Evolutionary conservation across 1,140 invertebrate genomes (phyloP).

Genomic region (Drusus annulatus): DNA sequence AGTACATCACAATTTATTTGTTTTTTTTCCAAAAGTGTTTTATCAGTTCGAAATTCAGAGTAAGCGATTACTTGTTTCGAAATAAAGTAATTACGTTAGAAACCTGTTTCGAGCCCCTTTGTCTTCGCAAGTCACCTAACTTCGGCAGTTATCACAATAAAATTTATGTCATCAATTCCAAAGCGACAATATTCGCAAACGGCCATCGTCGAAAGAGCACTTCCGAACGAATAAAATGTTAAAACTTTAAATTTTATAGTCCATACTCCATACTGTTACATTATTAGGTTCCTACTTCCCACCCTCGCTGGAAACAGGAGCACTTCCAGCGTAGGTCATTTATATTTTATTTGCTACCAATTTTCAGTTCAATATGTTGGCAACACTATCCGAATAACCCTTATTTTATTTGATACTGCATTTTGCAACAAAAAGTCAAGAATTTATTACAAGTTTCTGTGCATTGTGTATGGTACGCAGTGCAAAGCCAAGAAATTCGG

Average conservation of each 20-base stretch:
- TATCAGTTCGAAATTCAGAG: neutral
- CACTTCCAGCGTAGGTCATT: too few species aligned
- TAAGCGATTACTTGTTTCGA: conserved; percentile 29
- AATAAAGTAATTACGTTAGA: conserved; percentile 27
- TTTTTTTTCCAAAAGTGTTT: neutral
- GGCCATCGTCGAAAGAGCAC: conserved; percentile 42
- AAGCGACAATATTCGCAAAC: conserved; percentile 48
- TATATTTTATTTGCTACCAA: too few species aligned
- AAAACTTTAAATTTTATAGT: conserved; percentile 58
- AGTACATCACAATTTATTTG: too few species aligned
- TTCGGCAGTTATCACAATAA: conserved; percentile 39
- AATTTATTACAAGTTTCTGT: too few species aligned
- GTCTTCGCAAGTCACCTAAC: conserved; percentile 18
- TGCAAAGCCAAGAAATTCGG: too few species aligned
- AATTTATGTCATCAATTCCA: conserved; percentile 56
- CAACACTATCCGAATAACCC: neutral
- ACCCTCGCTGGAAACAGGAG: conserved; percentile 1
- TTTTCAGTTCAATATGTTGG: too few species aligned
- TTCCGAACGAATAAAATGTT: conserved; percentile 51
- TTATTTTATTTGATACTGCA: too few species aligned
- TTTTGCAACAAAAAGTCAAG: too few species aligned
- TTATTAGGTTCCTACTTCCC: neutral
- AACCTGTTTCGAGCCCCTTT: neutral
- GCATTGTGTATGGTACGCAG: too few species aligned
- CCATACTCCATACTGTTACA: conserved; percentile 16